A percentile compares a stretch with the other conserved stretches of the same genome.
phyloP scores from a whole-genome alignment of 53 echinoderm and acorn worm species.

The Arbacia lixula region DNA sequence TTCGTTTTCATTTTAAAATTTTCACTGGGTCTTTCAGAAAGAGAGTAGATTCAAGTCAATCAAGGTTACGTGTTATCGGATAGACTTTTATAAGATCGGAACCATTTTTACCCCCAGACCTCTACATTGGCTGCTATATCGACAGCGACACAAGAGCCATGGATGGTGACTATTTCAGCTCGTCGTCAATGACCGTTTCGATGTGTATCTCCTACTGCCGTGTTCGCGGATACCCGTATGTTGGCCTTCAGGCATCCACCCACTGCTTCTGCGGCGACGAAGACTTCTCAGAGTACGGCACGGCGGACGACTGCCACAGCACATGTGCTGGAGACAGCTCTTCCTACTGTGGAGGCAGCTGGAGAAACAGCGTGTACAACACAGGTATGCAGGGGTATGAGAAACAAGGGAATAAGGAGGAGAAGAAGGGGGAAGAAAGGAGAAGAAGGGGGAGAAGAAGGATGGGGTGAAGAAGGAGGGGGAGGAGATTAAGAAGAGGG shows the following conservation, averaged over 20 bases:
- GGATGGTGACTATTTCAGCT: conserved; percentile 7
- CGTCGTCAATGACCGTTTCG: conserved; percentile 46
- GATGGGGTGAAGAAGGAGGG: not conserved
- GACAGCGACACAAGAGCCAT: conserved; percentile 64
- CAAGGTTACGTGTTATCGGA: too few species aligned
- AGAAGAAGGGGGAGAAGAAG: not conserved
- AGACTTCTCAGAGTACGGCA: conserved; percentile 55
- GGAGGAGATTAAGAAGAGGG: not conserved
- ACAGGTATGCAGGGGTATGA: conserved; percentile 59
- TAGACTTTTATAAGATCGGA: too few species aligned
- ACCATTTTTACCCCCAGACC: conserved; percentile 44
- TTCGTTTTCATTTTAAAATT: too few species aligned
- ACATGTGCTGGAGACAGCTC: conserved; percentile 63
- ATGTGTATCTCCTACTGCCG: conserved; percentile 69
- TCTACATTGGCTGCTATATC: conserved; percentile 75
- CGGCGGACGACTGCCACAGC: conserved; percentile 66
- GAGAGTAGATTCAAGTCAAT: too few species aligned
- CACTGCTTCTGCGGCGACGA: conserved; percentile 78
- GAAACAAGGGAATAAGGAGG: not conserved
- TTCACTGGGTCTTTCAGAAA: too few species aligned
- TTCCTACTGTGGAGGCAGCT: conserved; percentile 64
- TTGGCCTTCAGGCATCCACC: conserved; percentile 61
- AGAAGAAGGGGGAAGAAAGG: not conserved
- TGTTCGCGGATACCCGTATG: conserved; percentile 68
- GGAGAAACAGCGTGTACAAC: conserved; percentile 69